Evolutionary conservation across 1,140 invertebrate genomes (phyloP).

Genomic region (Anoplophora glabripennis): DNA sequence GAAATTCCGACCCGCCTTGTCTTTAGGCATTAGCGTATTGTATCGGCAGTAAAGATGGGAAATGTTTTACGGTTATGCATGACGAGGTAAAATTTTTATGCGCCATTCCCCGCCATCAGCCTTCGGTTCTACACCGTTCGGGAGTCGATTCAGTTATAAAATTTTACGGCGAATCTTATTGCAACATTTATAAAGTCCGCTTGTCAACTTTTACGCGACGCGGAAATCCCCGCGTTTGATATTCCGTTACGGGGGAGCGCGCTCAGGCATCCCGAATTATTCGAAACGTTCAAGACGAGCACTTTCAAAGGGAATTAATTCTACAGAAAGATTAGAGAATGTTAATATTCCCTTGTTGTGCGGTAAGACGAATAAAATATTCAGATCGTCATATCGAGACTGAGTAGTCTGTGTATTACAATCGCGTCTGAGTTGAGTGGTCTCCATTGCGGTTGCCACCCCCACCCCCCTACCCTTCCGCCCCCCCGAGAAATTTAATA

Average conservation of each 20-base stretch:
- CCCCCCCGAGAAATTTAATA: slow-evolving; percentile 11
- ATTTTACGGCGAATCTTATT: no score
- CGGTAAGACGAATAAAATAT: slow-evolving; percentile 27
- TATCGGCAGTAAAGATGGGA: no score
- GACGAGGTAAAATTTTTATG: no score
- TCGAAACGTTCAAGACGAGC: slow-evolving; percentile 23
- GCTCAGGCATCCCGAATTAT: slow-evolving; percentile 15
- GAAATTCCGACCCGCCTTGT: no score
- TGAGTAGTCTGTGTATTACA: slow-evolving; percentile 21
- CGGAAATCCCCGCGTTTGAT: slow-evolving; percentile 13
- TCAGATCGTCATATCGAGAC: slow-evolving; percentile 24
- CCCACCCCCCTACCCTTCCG: no score
- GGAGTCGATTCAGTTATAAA: no score
- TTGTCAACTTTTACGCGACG: slow-evolving; percentile 5
- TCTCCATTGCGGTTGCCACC: slow-evolving; percentile 19
- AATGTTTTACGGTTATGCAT: no score
- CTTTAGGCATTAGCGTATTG: no score
- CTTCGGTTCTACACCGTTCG: no score
- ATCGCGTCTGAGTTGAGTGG: slow-evolving; percentile 21
- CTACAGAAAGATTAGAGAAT: slow-evolving; percentile 22
- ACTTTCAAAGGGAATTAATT: slow-evolving; percentile 26
- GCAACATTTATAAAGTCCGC: no score
- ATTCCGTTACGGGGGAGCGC: slow-evolving; percentile 11
- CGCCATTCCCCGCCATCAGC: no score
- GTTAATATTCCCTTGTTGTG: slow-evolving; percentile 26